phyloP scores from a whole-genome alignment of 2,113 vertebrate genomes.

The Crotalus helleri region DNA sequence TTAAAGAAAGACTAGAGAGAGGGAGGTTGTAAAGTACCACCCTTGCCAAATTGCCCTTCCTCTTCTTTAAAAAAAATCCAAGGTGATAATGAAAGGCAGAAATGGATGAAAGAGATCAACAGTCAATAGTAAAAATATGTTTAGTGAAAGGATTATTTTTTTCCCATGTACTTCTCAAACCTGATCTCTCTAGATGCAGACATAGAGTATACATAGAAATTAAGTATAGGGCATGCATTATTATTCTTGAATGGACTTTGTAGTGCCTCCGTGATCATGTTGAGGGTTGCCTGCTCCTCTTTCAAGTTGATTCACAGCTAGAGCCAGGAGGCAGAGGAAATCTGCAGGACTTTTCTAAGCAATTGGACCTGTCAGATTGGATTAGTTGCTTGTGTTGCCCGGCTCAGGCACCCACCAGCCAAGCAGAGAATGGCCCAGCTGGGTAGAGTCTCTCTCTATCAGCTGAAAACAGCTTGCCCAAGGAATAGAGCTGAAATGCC shows the following conservation, averaged over 20 bases:
- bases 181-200: no score
- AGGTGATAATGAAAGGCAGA: neutral
- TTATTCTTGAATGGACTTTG: neutral
- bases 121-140: neutral
- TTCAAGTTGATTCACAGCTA: neutral
- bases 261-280: neutral
- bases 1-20: neutral
- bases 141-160: neutral
- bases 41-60: neutral
- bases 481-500: constrained; percentile 14
- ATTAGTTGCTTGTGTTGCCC: constrained; percentile 5
- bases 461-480: constrained; percentile 21
- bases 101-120: neutral
- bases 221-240: neutral
- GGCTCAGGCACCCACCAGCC: constrained; percentile 4
- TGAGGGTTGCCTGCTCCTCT: neutral
- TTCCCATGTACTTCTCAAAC: neutral
- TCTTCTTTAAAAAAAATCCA: neutral
- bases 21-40: neutral
- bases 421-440: constrained; percentile 14
- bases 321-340: constrained; percentile 6
- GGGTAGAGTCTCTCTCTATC: constrained; percentile 17
- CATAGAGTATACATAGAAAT: no score
- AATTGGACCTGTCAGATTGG: constrained; percentile 24
- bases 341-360: constrained; percentile 21